Base-by-base conservation (phyloP, 2,113 vertebrate genomes). In the Nanorana parkeri region DNA sequence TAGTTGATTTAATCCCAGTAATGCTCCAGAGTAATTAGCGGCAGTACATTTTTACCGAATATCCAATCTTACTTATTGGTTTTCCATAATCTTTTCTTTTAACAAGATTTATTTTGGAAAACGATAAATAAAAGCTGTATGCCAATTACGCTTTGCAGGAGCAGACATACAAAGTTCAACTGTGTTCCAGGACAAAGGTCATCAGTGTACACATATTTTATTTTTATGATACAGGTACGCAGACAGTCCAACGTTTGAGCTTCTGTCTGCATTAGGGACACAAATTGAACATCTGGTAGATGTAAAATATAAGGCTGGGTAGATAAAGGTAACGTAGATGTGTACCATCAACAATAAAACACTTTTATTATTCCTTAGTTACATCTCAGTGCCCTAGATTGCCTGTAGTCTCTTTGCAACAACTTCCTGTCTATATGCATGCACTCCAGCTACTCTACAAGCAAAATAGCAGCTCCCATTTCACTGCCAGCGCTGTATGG, bases 1-100 rank as follows among this genome's bases (percentile, higher is more conserved):
- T 78, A 68, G 51, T 78, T 41, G 17, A 13, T 78, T 78, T 80
- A 60, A 80, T 80, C 32, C 20, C 17, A 5, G 32, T 80, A 80
- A 68, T 69, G 77, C 66, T 80, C 54, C 32, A 20, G 36, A 41
- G 17, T 51, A 69, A 80, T 80, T 69, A 69, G 52, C 0, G 23
- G 32, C 55, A 61, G 68, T 69, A 51, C 24, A 80, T 68, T 56
- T 47, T 55, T n/a, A 69, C 8, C 36, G 66, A 61, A 68, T 61
- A 58, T 51, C 54, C 16, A 68, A 13, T 68, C 21, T 61, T 51
- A 51, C 29, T 51, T 80, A 80, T 80, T 68, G 66, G 54, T 61
- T 80, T 80, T 69, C 54, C 11, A 68, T 77, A 77, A 77, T 64
- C 36, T n/a, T 64, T 77, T 52, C 60, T 51, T 64, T 52, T 60